Base-by-base conservation (phyloP, 2,888 invertebrate species). In the Anodontia alba region DNA sequence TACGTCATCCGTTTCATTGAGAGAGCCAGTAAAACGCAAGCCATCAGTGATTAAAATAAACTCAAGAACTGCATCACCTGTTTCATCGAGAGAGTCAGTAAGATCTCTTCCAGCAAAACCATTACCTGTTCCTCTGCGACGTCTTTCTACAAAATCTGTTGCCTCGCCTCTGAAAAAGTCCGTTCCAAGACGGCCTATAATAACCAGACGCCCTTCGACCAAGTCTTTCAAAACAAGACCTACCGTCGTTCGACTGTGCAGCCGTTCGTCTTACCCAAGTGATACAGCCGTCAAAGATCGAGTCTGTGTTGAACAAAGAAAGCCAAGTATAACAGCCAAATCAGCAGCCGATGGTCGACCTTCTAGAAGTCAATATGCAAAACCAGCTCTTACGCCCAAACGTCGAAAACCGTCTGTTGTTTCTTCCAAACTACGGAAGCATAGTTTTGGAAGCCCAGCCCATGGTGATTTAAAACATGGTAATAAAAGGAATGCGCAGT, bases 351-450 rank as follows among this genome's bases (percentile, higher is more conserved):
- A 26, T 2, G 15, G 2, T 7, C 23, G n/a, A 7, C 15, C 54
- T 54, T n/a, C 54, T 10, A 26, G 10, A 54, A 8, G 7, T 5
- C 5, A 5, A 5, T 3, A 54, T 20, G 2, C 8, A 26, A 54
- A 26, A 12, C 42, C 33, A 5, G 23, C 1, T 29, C 20, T 5
- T n/a, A 31, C 26, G n/a, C 51, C 46, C 23, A 57, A 36, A n/a
- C 54, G 51, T 0, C 67, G 80, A 49, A 51, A 43, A 23, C 77
- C 77, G 23, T 72, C 71, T 36, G 77, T 80, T n/a, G 77, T 83
- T 10, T 83, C 83, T 10, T 80, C 83, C 0, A 83, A 83, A 72
- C 72, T 77, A 33, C 69, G 72, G 46, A 70, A 49, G 38, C 72
- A 75, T 49, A 57, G 75, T n/a, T 17, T 43, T 1, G 73, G 15